Evolutionary conservation across 2,797 vertebrate species (phyloP), one percentile per base, ranked within the genome.

Genomic region (Neosilurus hyrtlii): DNA sequence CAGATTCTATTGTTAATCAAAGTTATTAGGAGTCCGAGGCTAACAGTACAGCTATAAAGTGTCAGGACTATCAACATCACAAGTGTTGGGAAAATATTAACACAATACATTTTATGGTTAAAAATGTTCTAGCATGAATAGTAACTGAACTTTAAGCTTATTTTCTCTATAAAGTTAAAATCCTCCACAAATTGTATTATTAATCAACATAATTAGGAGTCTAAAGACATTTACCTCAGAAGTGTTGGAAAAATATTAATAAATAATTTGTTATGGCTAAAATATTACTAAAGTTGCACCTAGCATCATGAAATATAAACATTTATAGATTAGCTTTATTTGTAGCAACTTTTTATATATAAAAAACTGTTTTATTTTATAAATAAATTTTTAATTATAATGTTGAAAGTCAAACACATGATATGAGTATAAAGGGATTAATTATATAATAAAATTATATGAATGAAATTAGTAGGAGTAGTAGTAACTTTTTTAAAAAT

Each of bases 221-320:
- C n/a, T n/a, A n/a, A n/a, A n/a, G n/a, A 75, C 56, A 59, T 75
- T 75, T 75, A 59, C 73, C 71, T 73, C 51, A 54, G 51, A 54
- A 22, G n/a, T 54, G 14, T 18, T 54, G 1, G 12, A 52, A n/a
- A 70, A 70, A 1, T 8, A 1, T 37, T 43, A 43, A 43, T 1
- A 68, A 22, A 68, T 10, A 12, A 20, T 1, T 68, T 5, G 10
- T 30, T 22, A 68, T 43, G 10, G 37, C 37, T 49, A 49, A 70
- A 49, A n/a, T 49, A 11, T 43, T 6, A 20, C 15, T 20, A 20
- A 20, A 37, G 66, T 9, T 68, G 43, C 37, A 43, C 66, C n/a
- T n/a, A n/a, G n/a, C n/a, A n/a, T n/a, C n/a, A n/a, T n/a, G n/a
- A n/a, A n/a, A n/a, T n/a, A n/a, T n/a, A n/a, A n/a, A n/a, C n/a